Base-by-base conservation (phyloP, 2,797 vertebrate genomes). In the Champsocephalus gunnari region DNA sequence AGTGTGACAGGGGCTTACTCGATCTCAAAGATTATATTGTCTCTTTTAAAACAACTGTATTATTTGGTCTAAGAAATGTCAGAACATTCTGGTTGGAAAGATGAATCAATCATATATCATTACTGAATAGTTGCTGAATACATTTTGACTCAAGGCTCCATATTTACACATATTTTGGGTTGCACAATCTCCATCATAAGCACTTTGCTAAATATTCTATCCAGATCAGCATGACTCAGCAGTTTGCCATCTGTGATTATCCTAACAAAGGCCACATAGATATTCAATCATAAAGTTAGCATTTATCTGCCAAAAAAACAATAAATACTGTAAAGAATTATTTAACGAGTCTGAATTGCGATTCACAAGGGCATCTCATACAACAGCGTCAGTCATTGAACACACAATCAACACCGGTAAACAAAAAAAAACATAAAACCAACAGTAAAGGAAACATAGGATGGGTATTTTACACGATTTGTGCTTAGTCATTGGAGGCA, bases 401-500 rank as follows among this genome's bases (percentile, higher is more conserved):
- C 2, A 0, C 17, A 38, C 14, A 60, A 54, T 55, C 51, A 58
- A 58, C 62, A 59, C 14, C 5, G 21, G 13, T 44, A 34, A 17
- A 60, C 19, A 56, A 66, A 57, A 10, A 55, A 50, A 67, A 32
- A 9, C 32, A 48, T 63, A 28, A 66, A 66, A 1, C 13, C 60
- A 62, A 11, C 44, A 67, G 54, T 16, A 53, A 66, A 45, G 60
- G 48, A 69, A 51, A 63, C 44, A 44, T 62, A 43, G 17, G 60
- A 21, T 44, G 38, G 54, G 53, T 53, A 51, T 62, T 76, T 60
- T 68, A 60, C 17, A 57, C 65, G 71, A 51, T 54, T 47, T 43
- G 58, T 71, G 79, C 19, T 79, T 60, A 58, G 62, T 86, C 84
- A 80, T 67, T 69, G 62, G 47, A 56, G 43, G 62, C 61, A 69